Conservation (phyloP, 2,113 vertebrate genomes). For the Motacilla alba region DNA sequence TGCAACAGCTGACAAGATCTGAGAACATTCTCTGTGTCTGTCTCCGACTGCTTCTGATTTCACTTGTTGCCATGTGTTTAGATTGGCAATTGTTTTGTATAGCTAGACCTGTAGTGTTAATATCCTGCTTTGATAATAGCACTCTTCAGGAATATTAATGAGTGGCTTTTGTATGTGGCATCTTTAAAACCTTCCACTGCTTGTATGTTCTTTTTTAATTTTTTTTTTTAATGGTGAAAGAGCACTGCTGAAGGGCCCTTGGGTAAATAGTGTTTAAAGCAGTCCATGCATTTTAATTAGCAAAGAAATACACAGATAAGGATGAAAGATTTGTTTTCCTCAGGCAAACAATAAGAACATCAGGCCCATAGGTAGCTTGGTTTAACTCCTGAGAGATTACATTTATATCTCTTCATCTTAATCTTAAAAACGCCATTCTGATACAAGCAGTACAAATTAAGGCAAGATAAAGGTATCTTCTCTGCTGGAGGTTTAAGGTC, state of each 20-base stretch:
- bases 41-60: slow-evolving; percentile 25
- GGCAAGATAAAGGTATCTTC: not conserved
- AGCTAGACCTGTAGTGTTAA: slow-evolving; percentile 54
- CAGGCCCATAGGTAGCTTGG: slow-evolving; percentile 20
- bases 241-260: not conserved
- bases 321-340: slow-evolving; percentile 54
- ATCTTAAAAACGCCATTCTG: not conserved
- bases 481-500: slow-evolving; percentile 1
- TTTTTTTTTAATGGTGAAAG: not conserved
- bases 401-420: slow-evolving; percentile 17
- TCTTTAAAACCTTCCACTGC: not conserved
- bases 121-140: slow-evolving; percentile 51
- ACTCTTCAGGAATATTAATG: slow-evolving; percentile 45
- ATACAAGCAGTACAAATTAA: slow-evolving; percentile 39
- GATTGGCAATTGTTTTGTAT: slow-evolving; percentile 45
- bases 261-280: slow-evolving; percentile 43
- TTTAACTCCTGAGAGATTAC: slow-evolving; percentile 32
- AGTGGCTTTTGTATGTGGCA: not conserved
- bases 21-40: not conserved
- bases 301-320: slow-evolving; percentile 54
- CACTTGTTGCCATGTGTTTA: slow-evolving; percentile 25
- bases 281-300: slow-evolving; percentile 65
- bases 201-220: not conserved
- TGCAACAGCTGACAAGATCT: not conserved
- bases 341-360: slow-evolving; percentile 23